A percentile compares a stretch with the other conserved stretches of the same genome.
Conservation (phyloP, 2,797 vertebrate genomes). For the Poeciliopsis gracilis region DNA sequence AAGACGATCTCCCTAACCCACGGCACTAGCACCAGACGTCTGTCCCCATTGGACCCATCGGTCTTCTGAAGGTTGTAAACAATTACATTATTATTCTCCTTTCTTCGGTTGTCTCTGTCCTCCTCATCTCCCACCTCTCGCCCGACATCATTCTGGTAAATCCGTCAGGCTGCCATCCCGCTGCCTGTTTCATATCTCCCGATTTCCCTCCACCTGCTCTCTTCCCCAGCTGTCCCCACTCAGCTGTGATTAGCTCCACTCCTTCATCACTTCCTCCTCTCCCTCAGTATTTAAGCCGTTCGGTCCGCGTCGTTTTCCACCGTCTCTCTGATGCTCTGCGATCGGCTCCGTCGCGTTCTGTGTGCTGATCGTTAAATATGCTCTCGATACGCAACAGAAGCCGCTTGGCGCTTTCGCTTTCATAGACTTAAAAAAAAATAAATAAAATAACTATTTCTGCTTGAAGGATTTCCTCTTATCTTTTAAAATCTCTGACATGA, state of each 20-base stretch:
- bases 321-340: background rate
- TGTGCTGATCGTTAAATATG: background rate
- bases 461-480: constrained; percentile 6
- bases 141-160: background rate
- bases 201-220: background rate
- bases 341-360: background rate
- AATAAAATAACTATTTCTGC: background rate
- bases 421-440: background rate
- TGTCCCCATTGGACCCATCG: too few species aligned
- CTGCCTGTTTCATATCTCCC: background rate
- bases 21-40: too few species aligned
- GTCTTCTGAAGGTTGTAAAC: too few species aligned
- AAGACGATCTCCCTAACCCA: too few species aligned
- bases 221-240: background rate
- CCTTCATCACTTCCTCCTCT: background rate
- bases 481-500: background rate
- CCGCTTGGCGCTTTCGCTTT: constrained; percentile 35
- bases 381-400: background rate
- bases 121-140: background rate
- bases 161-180: background rate
- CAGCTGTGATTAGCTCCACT: background rate
- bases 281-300: background rate
- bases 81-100: background rate
- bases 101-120: background rate
- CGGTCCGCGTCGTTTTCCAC: background rate